Conservation (phyloP, 2,797 vertebrate species). For the Enteromius fasciolatus region DNA sequence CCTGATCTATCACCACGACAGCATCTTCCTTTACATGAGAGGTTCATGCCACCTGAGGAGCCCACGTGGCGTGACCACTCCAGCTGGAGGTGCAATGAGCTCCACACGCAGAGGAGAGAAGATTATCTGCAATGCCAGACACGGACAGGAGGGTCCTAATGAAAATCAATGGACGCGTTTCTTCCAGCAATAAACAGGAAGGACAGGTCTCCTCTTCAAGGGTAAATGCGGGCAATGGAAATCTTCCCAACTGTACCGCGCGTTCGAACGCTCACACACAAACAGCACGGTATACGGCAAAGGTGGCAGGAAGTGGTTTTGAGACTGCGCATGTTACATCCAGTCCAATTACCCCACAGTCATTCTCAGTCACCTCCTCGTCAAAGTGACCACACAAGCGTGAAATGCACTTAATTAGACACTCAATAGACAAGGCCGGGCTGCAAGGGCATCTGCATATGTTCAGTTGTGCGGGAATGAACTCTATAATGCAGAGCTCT, state of each 20-base stretch:
- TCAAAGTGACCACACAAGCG: slow-evolving; percentile 58
- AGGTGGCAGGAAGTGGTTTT: slow-evolving; percentile 37
- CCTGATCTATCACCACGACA: background rate
- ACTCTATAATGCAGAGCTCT: background rate
- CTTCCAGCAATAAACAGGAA: slow-evolving; percentile 58
- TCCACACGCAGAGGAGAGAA: slow-evolving; percentile 5
- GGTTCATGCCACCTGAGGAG: slow-evolving; percentile 29
- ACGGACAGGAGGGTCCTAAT: slow-evolving; percentile 57
- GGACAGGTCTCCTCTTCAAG: slow-evolving; percentile 54
- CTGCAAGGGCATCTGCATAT: slow-evolving; percentile 49
- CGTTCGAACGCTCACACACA: slow-evolving; percentile 30
- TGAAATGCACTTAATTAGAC: slow-evolving; percentile 62
- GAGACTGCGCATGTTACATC: slow-evolving; percentile 41
- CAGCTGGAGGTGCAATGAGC: slow-evolving; percentile 40
- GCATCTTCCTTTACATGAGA: background rate
- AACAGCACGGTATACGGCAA: slow-evolving; percentile 18
- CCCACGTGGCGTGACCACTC: slow-evolving; percentile 3
- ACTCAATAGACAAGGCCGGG: slow-evolving; percentile 50
- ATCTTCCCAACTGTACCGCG: slow-evolving; percentile 49
- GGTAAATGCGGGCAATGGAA: slow-evolving; percentile 57
- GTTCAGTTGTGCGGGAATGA: slow-evolving; percentile 30
- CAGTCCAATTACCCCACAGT: slow-evolving; percentile 54
- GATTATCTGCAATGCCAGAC: slow-evolving; percentile 57
- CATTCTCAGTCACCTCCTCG: slow-evolving; percentile 56
- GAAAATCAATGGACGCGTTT: slow-evolving; percentile 63